Evolutionary conservation across 2,797 vertebrate species (phyloP), one percentile per base, ranked within the genome.

Genomic region (Cirrhinus mrigala): DNA sequence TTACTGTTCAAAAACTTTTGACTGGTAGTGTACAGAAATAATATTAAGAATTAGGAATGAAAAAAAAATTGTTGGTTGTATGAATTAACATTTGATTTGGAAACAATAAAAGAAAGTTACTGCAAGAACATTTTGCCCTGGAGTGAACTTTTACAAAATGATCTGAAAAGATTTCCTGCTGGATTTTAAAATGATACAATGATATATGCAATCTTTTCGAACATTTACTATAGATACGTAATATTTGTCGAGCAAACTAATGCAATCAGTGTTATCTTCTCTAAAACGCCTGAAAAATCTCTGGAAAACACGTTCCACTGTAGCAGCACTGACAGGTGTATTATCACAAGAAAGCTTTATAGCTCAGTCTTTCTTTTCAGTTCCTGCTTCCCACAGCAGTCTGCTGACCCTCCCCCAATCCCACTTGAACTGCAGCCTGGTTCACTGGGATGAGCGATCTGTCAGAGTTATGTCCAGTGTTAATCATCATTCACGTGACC

Each of bases 401-500:
- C 16, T 60, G 14, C 33, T 27, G 18, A 81, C 83, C 75, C 79
- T 87, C 62, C 69, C 44, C 50, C 75, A 83, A 44, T 46, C 75
- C 15, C 79, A 66, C 14, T 76, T 74, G 78, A 83, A 27, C 85
- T 14, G 9, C 22, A 29, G 77, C 48, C 58, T 16, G 33, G 24
- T 68, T 79, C 44, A 80, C 52, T 20, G 27, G 70, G 46, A 77
- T 80, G 75, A 83, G 74, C 62, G 24, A 81, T 83, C 44, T 81
- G 73, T 84, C 71, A 75, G 16, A 81, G 56, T 74, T 64, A 78
- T 81, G 60, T 56, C 15, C 52, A 69, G 74, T 66, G 82, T 80
- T 79, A 44, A 85, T 88, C 84, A 87, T 85, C 46, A 37, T 56
- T 29, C 81, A 84, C 60, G 54, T 68, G 56, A 78, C 68, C 74